Conservation (phyloP, 2,797 vertebrate genomes). For the Rhyacichthys aspro region DNA sequence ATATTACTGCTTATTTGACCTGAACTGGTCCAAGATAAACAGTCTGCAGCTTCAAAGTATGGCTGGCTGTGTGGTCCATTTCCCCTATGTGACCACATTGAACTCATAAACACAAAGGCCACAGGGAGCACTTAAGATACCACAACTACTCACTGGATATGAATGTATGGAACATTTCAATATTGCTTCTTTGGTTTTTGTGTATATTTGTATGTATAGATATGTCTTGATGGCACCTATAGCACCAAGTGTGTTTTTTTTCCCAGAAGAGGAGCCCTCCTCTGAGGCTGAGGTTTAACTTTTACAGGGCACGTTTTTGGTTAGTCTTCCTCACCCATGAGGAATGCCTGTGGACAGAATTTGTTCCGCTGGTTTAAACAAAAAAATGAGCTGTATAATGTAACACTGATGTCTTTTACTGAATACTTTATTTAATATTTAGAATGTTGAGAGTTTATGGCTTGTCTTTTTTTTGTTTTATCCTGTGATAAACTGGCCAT, state of each 20-base stretch:
- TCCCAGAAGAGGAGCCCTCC: not conserved
- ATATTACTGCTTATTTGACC: conserved; percentile 50
- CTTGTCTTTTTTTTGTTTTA: too few species aligned
- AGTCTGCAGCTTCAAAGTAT: conserved; percentile 48
- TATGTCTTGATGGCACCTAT: not conserved
- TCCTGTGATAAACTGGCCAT: too few species aligned
- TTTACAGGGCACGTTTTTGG: not conserved
- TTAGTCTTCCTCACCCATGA: not conserved
- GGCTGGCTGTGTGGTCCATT: conserved; percentile 53
- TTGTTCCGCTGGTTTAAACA: too few species aligned
- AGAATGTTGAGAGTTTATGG: too few species aligned
- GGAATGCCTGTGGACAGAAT: too few species aligned
- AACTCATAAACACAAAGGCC: conserved; percentile 14
- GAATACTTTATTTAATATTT: too few species aligned
- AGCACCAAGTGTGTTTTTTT: not conserved
- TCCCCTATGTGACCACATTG: conserved; percentile 10
- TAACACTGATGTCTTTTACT: too few species aligned
- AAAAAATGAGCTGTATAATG: too few species aligned
- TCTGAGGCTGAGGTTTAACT: not conserved
- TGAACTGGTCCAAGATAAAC: conserved; percentile 51
- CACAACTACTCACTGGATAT: conserved; percentile 1
- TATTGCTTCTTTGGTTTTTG: not conserved
- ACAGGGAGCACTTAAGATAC: conserved; percentile 8
- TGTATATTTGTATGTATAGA: not conserved
- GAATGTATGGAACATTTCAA: conserved; percentile 1